A percentile compares a stretch with the other conserved stretches of the same genome.
These are phyloP conservation scores for Cosmopolites sordidus DNA, from an alignment of 2,888 invertebrate genomes.

Conservation along the genomic window DNA sequence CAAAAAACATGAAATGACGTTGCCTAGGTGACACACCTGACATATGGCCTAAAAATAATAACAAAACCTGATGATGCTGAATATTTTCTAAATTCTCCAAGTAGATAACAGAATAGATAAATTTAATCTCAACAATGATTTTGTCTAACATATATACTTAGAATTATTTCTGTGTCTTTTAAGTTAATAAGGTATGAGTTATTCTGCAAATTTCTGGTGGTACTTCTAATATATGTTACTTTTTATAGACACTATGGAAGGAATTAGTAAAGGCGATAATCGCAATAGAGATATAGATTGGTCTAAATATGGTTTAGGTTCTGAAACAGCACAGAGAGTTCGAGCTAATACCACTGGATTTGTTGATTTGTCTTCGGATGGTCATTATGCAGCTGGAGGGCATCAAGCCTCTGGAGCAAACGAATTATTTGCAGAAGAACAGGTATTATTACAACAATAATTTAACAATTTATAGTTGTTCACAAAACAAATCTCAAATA, in stretches of 20 bases:
- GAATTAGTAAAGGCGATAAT: slow-evolving; percentile 29
- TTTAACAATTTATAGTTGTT: background rate
- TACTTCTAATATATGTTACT: background rate
- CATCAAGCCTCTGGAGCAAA: slow-evolving; percentile 84
- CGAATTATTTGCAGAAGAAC: slow-evolving; percentile 88
- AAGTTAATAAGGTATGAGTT: background rate
- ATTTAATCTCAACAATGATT: slow-evolving; percentile 14
- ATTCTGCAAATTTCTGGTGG: background rate
- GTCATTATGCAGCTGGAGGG: slow-evolving; percentile 73
- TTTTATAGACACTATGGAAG: slow-evolving; percentile 30
- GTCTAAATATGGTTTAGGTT: slow-evolving; percentile 54
- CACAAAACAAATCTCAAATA: too few relatives aligned
- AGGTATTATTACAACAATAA: slow-evolving; percentile 63
- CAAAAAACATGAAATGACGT: slow-evolving; percentile 6
- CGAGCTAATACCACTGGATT: slow-evolving; percentile 69
- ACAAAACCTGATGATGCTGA: slow-evolving; percentile 10
- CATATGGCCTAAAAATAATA: slow-evolving; percentile 13
- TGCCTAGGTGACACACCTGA: slow-evolving; percentile 18
- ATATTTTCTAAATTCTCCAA: slow-evolving; percentile 12
- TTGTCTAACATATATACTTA: slow-evolving; percentile 1
- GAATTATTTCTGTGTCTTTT: background rate
- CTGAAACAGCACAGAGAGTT: slow-evolving; percentile 48
- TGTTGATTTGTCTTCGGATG: slow-evolving; percentile 71
- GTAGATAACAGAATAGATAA: slow-evolving; percentile 19
- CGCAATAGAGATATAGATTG: slow-evolving; percentile 51